Evolutionary conservation across 2,797 vertebrate species (phyloP).

Genomic region (Tangara arthus): DNA sequence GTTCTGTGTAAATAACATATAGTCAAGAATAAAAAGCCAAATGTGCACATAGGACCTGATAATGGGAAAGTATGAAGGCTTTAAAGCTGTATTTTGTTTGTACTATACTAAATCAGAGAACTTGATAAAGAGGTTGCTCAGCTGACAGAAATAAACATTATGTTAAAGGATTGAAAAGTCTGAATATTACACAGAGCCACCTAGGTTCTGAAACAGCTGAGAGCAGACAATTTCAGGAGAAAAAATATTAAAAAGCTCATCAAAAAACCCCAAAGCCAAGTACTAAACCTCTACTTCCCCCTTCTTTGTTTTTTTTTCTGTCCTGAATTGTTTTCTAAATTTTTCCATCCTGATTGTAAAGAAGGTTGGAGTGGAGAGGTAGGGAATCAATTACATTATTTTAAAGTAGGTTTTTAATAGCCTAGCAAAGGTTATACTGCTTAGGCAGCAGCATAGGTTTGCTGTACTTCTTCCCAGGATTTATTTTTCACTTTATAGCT

Average conservation of each 20-base stretch:
- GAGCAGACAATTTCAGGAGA: not conserved
- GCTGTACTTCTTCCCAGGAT: not conserved
- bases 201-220: not conserved
- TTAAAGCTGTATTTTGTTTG: slow-evolving; percentile 19
- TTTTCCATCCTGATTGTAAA: not conserved
- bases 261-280: accelerated
- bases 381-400: not conserved
- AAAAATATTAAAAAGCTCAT: not conserved
- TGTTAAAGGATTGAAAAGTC: not conserved
- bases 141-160: not conserved
- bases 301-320: not conserved
- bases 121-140: not conserved
- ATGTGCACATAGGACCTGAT: not conserved
- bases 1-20: slow-evolving; percentile 23
- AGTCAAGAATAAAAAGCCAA: slow-evolving; percentile 40
- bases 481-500: slow-evolving; percentile 12
- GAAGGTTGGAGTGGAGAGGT: not conserved
- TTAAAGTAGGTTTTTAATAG: not conserved
- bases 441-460: not conserved
- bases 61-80: not conserved
- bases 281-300: not conserved
- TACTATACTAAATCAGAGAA: not conserved
- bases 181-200: not conserved
- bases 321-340: not conserved
- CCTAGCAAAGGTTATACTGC: not conserved